Evolutionary conservation across 2,888 invertebrate species (phyloP).

Genomic region (Isoperla grammatica): DNA sequence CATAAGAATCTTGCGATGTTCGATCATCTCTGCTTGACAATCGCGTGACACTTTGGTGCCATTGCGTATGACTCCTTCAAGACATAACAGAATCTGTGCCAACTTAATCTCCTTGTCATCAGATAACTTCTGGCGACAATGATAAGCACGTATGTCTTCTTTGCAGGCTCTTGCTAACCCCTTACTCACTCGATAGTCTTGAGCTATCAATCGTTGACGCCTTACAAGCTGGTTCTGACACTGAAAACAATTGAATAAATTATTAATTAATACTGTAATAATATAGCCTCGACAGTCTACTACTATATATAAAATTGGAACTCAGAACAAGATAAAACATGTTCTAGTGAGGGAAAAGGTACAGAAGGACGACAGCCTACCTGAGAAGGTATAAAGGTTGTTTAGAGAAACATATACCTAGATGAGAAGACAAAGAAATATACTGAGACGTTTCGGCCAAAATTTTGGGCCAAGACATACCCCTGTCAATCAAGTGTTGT

Average conservation of each 20-base stretch:
- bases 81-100: slow-evolving; percentile 86
- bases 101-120: slow-evolving; percentile 78
- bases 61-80: slow-evolving; percentile 73
- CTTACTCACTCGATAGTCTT: slow-evolving; percentile 86
- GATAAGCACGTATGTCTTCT: slow-evolving; percentile 79
- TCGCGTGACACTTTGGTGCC: slow-evolving; percentile 59
- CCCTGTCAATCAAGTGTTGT: too few relatives aligned
- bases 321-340: too few relatives aligned
- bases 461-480: too few relatives aligned
- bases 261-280: too few relatives aligned
- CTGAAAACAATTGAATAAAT: slow-evolving; percentile 24
- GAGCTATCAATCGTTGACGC: slow-evolving; percentile 80
- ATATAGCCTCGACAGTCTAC: too few relatives aligned
- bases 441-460: too few relatives aligned
- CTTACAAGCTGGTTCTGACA: slow-evolving; percentile 80
- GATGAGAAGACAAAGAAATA: too few relatives aligned
- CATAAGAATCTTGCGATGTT: slow-evolving; percentile 86
- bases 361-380: too few relatives aligned
- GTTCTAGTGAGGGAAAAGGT: too few relatives aligned
- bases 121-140: slow-evolving; percentile 76
- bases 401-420: too few relatives aligned
- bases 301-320: too few relatives aligned
- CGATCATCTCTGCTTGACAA: slow-evolving; percentile 84
- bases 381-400: too few relatives aligned
- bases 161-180: slow-evolving; percentile 84